Conservation (phyloP, 1,140 invertebrate species). For the Belonocnema kinseyi region DNA sequence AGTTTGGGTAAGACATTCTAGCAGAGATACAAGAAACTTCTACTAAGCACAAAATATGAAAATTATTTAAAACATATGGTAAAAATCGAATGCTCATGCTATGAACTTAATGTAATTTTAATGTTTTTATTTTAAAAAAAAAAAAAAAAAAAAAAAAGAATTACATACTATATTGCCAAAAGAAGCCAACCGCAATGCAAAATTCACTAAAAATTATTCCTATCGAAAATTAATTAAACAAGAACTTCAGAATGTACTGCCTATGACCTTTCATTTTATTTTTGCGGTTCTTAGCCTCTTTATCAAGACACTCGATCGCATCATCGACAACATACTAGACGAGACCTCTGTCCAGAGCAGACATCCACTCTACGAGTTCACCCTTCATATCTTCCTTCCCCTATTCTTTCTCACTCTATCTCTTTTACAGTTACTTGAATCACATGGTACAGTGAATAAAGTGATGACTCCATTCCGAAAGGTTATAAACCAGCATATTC, state of each 20-base stretch:
- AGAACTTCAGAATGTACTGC: neutral
- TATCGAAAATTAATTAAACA: conserved; percentile 26
- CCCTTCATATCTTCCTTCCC: conserved; percentile 9
- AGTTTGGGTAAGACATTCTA: neutral
- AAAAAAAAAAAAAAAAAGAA: neutral
- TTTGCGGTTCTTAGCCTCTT: conserved; percentile 48
- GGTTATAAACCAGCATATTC: neutral
- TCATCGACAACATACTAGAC: conserved; percentile 30
- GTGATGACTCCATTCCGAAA: neutral
- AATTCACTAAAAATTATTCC: neutral
- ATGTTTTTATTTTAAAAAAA: neutral
- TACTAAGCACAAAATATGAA: too few species aligned
- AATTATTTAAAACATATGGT: too few species aligned
- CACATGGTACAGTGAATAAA: neutral
- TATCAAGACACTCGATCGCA: conserved; percentile 55
- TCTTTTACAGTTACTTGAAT: conserved; percentile 8
- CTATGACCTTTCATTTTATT: conserved; percentile 28
- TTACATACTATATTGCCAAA: neutral
- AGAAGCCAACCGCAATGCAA: neutral
- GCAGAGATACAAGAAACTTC: neutral
- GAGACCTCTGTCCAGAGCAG: conserved; percentile 19
- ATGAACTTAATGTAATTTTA: neutral
- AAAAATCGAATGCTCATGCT: too few species aligned
- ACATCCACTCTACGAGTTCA: neutral
- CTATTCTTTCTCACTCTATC: conserved; percentile 8